These are phyloP conservation scores for Clarias batrachus DNA, from an alignment of 2,113 vertebrate species.

Conservation along the genomic window DNA sequence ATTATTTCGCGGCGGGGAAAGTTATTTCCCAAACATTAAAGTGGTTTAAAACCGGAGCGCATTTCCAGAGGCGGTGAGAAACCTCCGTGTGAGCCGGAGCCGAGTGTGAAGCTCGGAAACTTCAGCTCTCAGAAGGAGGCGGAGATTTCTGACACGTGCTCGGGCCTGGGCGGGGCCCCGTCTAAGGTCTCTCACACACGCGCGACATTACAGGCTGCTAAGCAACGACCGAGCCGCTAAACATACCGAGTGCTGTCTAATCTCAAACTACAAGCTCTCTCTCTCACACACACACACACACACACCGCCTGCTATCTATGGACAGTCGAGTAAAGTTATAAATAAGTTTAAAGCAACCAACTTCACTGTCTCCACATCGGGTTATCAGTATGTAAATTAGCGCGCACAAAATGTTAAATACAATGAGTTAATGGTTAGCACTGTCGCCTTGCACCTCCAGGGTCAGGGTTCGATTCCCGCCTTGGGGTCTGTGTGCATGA, in stretches of 20 bases:
- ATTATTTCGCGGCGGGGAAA: background rate
- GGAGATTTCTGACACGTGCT: conserved; percentile 62
- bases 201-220: background rate
- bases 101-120: background rate
- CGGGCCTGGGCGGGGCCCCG: conserved; percentile 26
- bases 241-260: conserved; percentile 5
- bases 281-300: background rate
- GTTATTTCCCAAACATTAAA: background rate
- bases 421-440: no score
- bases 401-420: background rate
- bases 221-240: conserved; percentile 17
- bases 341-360: conserved; percentile 19
- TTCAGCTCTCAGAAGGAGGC: conserved; percentile 36
- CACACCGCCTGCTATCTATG: conserved; percentile 20
- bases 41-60: background rate
- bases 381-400: no score
- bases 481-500: no score
- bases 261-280: background rate
- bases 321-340: conserved; percentile 15
- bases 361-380: background rate
- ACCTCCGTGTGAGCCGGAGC: background rate
- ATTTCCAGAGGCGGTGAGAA: background rate
- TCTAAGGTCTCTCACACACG: conserved; percentile 24
- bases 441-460: no score
- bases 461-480: no score